These are phyloP conservation scores for Laspeyria flexula DNA, from an alignment of 2,888 invertebrate genomes.

Conservation along the genomic window DNA sequence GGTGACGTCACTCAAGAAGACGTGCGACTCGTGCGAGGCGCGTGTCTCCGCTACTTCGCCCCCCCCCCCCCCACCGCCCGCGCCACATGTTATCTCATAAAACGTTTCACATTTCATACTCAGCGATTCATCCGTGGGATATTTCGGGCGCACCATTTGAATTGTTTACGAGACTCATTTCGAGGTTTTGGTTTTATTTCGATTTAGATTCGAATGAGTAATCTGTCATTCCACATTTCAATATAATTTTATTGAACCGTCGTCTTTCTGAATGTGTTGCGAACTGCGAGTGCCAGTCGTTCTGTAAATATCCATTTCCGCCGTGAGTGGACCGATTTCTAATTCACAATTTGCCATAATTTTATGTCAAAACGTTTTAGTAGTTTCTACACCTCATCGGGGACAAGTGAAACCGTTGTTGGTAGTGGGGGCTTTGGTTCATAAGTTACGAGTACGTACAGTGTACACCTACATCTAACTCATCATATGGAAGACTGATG, in stretches of 20 bases:
- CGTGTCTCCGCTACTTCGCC: conserved; percentile 6
- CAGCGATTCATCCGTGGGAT: conserved; percentile 47
- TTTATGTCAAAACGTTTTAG: no score
- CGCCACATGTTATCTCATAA: conserved; percentile 26
- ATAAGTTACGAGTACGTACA: no score
- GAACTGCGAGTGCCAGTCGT: not conserved
- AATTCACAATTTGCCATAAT: no score
- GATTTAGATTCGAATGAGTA: conserved; percentile 36
- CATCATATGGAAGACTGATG: no score
- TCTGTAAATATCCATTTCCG: not conserved
- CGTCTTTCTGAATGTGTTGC: conserved; percentile 1
- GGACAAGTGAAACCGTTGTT: no score
- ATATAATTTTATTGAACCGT: conserved; percentile 12
- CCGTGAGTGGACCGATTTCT: no score
- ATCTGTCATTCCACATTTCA: conserved; percentile 29
- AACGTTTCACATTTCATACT: conserved; percentile 44
- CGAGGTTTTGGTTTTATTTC: conserved; percentile 37
- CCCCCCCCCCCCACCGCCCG: conserved; percentile 9
- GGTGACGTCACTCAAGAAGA: conserved; percentile 33
- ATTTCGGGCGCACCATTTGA: conserved; percentile 48
- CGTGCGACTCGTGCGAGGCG: conserved; percentile 9
- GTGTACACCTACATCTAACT: no score
- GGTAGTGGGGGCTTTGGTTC: no score
- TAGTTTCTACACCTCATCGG: no score
- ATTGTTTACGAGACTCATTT: conserved; percentile 51